Percentiles rank a stretch among this genome's conserved stretches.
Conservation (phyloP, 2,888 invertebrate species). For the Anodontia alba region DNA sequence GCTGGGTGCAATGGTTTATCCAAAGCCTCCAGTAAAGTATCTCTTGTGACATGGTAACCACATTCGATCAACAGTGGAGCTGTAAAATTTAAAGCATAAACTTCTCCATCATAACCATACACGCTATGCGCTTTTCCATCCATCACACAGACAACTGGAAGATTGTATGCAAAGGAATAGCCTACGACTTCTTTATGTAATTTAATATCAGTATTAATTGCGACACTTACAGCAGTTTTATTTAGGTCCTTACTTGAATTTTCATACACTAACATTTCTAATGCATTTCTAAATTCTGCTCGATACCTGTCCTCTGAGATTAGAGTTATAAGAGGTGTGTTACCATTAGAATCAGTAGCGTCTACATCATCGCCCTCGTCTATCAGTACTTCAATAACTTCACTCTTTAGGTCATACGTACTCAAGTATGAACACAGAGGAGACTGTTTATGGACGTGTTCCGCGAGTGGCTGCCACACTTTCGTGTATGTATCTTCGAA, state of each 20-base stretch:
- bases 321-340: background rate
- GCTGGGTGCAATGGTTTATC: background rate
- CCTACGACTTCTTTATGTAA: background rate
- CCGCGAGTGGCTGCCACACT: background rate
- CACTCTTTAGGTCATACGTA: background rate
- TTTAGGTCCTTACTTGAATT: background rate
- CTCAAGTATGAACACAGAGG: background rate
- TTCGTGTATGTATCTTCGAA: no score
- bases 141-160: background rate
- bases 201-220: background rate
- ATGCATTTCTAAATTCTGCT: background rate
- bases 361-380: background rate
- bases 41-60: background rate
- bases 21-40: background rate
- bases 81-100: background rate
- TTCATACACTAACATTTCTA: background rate
- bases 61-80: background rate
- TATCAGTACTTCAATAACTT: background rate
- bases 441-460: background rate
- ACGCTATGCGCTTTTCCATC: background rate
- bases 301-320: background rate
- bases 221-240: background rate
- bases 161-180: no score
- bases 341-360: background rate
- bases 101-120: background rate